These are phyloP conservation scores for Parelbella ahira DNA, from an alignment of 2,888 invertebrate species.

Conservation along the genomic window DNA sequence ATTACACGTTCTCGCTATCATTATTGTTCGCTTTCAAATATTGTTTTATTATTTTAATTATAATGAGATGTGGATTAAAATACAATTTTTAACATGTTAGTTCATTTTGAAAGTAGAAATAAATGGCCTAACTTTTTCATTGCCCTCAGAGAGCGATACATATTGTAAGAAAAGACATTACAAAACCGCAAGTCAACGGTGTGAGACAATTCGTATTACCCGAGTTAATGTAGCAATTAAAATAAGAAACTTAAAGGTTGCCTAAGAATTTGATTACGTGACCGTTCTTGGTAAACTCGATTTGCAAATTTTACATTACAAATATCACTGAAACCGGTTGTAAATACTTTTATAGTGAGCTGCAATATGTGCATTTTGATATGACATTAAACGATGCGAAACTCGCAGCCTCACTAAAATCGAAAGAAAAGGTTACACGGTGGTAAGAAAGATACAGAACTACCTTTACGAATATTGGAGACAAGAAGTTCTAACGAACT, in stretches of 20 bases:
- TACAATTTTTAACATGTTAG: too few species aligned
- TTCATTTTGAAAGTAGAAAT: too few species aligned
- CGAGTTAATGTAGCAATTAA: constrained; percentile 10
- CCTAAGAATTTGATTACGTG: constrained; percentile 5
- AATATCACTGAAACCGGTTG: constrained; percentile 9
- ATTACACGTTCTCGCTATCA: too few species aligned
- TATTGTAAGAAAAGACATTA: constrained; percentile 12
- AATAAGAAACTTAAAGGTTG: constrained; percentile 14
- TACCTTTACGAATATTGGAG: too few species aligned
- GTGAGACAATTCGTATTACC: constrained; percentile 8
- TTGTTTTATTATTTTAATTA: too few species aligned
- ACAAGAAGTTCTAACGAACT: too few species aligned
- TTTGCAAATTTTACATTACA: constrained; percentile 7
- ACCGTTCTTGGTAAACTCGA: constrained; percentile 1
- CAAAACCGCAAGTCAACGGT: not conserved
- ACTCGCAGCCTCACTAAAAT: not conserved
- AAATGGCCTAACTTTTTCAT: too few species aligned
- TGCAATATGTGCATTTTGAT: constrained; percentile 2
- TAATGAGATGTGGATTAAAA: too few species aligned
- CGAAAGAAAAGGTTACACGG: too few species aligned
- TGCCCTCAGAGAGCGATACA: too few species aligned
- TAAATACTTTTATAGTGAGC: not conserved
- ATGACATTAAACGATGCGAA: not conserved
- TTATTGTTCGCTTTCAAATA: too few species aligned
- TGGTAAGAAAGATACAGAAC: too few species aligned